These are phyloP conservation scores for Drosophila ohnishii DNA, from an alignment of 1,140 invertebrate species.

Conservation along the genomic window DNA sequence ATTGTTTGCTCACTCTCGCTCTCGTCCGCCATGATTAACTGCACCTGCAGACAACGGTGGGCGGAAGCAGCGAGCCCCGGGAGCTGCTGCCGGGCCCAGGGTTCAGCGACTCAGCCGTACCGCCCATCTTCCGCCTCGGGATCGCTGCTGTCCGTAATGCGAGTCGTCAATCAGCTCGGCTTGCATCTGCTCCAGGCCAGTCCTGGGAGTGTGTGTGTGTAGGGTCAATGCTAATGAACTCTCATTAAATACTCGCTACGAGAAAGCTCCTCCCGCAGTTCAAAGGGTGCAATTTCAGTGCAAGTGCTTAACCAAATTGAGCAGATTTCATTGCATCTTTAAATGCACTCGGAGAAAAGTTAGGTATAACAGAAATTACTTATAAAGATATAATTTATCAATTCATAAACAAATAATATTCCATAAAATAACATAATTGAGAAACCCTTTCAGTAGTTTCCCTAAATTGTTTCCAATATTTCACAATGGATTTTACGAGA, in stretches of 20 bases:
- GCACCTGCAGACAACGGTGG: slow-evolving; percentile 55
- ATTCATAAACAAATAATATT: too few species aligned
- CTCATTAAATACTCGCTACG: slow-evolving; percentile 65
- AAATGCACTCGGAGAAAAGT: background rate
- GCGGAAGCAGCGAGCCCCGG: slow-evolving; percentile 12
- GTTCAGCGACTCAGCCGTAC: slow-evolving; percentile 5
- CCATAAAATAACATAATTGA: background rate
- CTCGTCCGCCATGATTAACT: slow-evolving; percentile 79
- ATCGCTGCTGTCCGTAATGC: slow-evolving; percentile 48
- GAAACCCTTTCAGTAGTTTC: background rate
- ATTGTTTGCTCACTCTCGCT: slow-evolving; percentile 75
- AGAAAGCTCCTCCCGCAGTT: slow-evolving; percentile 42
- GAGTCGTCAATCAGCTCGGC: slow-evolving; percentile 82
- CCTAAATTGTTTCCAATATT: background rate
- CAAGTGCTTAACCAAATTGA: slow-evolving; percentile 14
- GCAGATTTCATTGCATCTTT: slow-evolving; percentile 8
- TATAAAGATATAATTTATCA: too few species aligned
- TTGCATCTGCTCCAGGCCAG: slow-evolving; percentile 83
- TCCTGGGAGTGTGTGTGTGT: slow-evolving; percentile 7
- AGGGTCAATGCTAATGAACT: slow-evolving; percentile 68
- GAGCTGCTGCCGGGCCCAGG: background rate
- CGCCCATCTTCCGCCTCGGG: background rate
- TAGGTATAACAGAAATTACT: background rate
- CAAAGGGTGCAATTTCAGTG: slow-evolving; percentile 19
- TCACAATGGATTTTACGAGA: background rate